Percentiles rank a stretch among this genome's conserved stretches.
Conservation (phyloP, 2,888 invertebrate species). For the Balanococcus diminutus region DNA sequence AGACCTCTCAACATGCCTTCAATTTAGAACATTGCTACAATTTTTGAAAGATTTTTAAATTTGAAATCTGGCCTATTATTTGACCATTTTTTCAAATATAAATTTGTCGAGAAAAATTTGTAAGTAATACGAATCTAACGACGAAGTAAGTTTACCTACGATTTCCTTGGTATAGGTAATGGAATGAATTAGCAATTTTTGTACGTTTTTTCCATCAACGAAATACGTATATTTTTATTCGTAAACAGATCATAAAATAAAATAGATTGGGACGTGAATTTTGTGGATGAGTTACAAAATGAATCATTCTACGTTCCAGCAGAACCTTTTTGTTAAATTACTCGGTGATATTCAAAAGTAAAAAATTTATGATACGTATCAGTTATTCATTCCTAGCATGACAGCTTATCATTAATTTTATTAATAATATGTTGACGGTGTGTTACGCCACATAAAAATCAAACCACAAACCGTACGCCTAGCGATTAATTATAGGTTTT, state of each 20-base stretch:
- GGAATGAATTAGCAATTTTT: too few species aligned
- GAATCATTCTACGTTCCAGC: background rate
- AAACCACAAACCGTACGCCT: background rate
- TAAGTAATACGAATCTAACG: too few species aligned
- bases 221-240: background rate
- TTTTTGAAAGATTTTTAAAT: too few species aligned
- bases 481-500: background rate
- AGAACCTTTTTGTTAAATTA: background rate
- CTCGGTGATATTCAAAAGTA: slow-evolving; percentile 7
- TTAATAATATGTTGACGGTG: background rate
- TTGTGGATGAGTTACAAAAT: background rate
- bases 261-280: too few species aligned
- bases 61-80: too few species aligned
- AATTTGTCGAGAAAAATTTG: too few species aligned
- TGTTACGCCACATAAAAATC: slow-evolving; percentile 15
- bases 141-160: too few species aligned
- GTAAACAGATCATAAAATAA: background rate
- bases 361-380: slow-evolving; percentile 8
- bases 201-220: too few species aligned
- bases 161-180: too few species aligned
- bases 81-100: too few species aligned
- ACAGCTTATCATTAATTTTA: slow-evolving; percentile 37
- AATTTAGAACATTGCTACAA: too few species aligned
- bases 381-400: slow-evolving; percentile 3
- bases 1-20: too few species aligned